phyloP scores from a whole-genome alignment of 2,888 invertebrate genomes.

The Tineola bisselliella region DNA sequence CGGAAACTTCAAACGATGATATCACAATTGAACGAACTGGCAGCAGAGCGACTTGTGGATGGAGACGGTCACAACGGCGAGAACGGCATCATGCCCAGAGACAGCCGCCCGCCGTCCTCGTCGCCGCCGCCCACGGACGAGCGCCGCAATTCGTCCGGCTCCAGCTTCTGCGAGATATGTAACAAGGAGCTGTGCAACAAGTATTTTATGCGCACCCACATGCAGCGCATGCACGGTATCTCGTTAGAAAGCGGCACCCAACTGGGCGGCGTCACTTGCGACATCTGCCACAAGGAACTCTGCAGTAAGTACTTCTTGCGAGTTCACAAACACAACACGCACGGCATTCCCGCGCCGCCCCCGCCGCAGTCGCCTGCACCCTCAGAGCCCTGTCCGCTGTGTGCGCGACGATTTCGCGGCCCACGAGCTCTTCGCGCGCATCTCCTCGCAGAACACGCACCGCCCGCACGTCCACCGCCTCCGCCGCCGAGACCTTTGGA shows the following conservation, averaged over 20 bases:
- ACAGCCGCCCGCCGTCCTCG: slow-evolving; percentile 40
- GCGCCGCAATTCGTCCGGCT: slow-evolving; percentile 73
- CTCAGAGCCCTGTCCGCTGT: slow-evolving; percentile 77
- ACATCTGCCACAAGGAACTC: slow-evolving; percentile 97
- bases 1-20: slow-evolving; percentile 92
- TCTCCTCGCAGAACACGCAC: slow-evolving; percentile 86
- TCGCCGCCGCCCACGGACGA: slow-evolving; percentile 53
- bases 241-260: slow-evolving; percentile 92
- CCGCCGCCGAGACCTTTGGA: slow-evolving; percentile 65
- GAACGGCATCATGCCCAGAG: slow-evolving; percentile 19
- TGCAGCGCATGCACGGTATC: slow-evolving; percentile 98
- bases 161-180: slow-evolving; percentile 96
- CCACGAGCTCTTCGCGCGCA: slow-evolving; percentile 90
- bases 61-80: slow-evolving; percentile 27
- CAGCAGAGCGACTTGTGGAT: slow-evolving; percentile 62
- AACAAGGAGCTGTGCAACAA: slow-evolving; percentile 99
- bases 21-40: slow-evolving; percentile 84
- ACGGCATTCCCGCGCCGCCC: slow-evolving; percentile 92
- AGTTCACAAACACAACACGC: slow-evolving; percentile 97
- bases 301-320: slow-evolving; percentile 98
- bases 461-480: slow-evolving; percentile 47
- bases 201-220: slow-evolving; percentile 99
- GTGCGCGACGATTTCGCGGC: slow-evolving; percentile 86
- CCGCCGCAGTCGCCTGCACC: slow-evolving; percentile 62
- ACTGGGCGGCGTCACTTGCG: slow-evolving; percentile 93